These are phyloP conservation scores for Chelonia mydas DNA, from an alignment of 2,797 vertebrate species.

Conservation along the genomic window DNA sequence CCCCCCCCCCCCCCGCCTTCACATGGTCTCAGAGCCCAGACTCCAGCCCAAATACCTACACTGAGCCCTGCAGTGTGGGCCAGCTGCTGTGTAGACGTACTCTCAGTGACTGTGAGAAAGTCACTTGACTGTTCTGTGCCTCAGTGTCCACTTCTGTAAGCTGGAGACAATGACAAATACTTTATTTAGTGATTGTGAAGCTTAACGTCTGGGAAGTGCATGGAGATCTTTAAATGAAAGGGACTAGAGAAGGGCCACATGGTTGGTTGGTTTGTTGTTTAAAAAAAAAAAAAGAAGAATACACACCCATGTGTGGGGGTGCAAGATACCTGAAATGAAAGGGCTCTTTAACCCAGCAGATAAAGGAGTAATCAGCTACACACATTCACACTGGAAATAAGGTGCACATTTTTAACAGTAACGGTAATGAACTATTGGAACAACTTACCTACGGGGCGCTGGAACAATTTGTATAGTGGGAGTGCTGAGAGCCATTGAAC, in stretches of 20 bases:
- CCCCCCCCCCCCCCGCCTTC: too few relatives aligned
- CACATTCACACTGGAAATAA: neutral
- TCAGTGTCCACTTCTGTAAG: neutral
- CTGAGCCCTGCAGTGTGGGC: neutral
- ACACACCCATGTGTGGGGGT: too few relatives aligned
- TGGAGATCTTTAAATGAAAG: neutral
- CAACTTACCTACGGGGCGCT: neutral
- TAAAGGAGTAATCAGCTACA: neutral
- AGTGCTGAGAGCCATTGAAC: too few relatives aligned
- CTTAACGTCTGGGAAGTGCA: neutral
- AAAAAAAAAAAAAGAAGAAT: too few relatives aligned
- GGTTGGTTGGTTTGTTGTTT: neutral
- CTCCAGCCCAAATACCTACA: neutral
- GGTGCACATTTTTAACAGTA: neutral
- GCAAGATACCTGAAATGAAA: neutral
- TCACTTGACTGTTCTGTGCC: neutral
- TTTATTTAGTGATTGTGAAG: neutral
- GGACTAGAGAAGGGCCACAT: neutral
- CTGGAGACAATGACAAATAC: neutral
- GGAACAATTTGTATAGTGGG: too few relatives aligned
- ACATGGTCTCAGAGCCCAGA: neutral
- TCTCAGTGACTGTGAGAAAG: neutral
- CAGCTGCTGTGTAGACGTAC: neutral
- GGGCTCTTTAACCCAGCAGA: neutral
- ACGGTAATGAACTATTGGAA: neutral